Percentiles rank a stretch among this genome's conserved stretches.
Conservation (phyloP, 2,113 vertebrate species). For the Hippoglossus stenolepis region DNA sequence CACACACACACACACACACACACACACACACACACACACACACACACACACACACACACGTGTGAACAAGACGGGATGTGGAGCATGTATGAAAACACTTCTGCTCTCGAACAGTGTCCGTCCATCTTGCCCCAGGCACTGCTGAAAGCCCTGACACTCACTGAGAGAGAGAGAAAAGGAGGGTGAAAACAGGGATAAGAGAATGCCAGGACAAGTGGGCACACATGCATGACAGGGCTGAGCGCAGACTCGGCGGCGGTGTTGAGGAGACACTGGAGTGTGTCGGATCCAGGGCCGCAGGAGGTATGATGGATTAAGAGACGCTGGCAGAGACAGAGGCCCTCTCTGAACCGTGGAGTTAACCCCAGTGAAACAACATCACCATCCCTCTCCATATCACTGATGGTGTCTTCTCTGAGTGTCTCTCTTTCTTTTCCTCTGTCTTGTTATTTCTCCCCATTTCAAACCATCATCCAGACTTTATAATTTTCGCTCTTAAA, state of each 20-base stretch:
- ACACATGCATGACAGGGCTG: slow-evolving; percentile 61
- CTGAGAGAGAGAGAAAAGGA: slow-evolving; percentile 43
- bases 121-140: slow-evolving; percentile 56
- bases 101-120: slow-evolving; percentile 39
- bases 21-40: too few relatives aligned
- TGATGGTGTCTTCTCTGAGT: not conserved
- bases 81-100: slow-evolving; percentile 48
- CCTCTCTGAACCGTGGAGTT: slow-evolving; percentile 60
- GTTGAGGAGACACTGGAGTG: slow-evolving; percentile 47
- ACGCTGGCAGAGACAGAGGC: slow-evolving; percentile 43
- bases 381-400: slow-evolving; percentile 53
- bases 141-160: slow-evolving; percentile 38
- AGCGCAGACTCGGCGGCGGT: slow-evolving; percentile 22
- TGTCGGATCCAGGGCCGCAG: slow-evolving; percentile 65
- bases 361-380: slow-evolving; percentile 52
- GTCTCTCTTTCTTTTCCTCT: not conserved
- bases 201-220: slow-evolving; percentile 41
- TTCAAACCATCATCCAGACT: slow-evolving; percentile 29
- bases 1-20: too few relatives aligned
- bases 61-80: slow-evolving; percentile 29
- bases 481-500: slow-evolving; percentile 12
- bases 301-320: slow-evolving; percentile 75
- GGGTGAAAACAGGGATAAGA: slow-evolving; percentile 54
- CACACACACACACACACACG: too few relatives aligned
- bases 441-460: not conserved